Evolutionary conservation across 2,797 vertebrate genomes (phyloP).

Genomic region (Columba guinea): DNA sequence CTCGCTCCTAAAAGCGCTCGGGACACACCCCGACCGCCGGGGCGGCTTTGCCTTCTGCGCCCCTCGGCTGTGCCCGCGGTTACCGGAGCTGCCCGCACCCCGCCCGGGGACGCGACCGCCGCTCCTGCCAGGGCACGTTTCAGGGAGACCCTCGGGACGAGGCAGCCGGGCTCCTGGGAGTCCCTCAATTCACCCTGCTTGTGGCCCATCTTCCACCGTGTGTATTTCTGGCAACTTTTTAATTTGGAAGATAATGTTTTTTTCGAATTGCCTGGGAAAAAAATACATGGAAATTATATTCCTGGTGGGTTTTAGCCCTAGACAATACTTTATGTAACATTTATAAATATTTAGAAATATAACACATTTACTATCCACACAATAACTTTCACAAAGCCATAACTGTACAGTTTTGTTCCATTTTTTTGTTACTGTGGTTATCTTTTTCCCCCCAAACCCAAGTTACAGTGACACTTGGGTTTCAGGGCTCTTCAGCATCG

Average conservation of each 20-base stretch:
- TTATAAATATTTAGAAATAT: background rate
- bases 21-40: background rate
- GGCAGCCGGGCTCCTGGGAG: background rate
- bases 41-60: no score
- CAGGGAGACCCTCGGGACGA: background rate
- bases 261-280: background rate
- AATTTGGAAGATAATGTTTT: background rate
- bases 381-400: background rate
- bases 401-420: background rate
- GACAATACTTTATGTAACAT: background rate
- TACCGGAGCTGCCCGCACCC: background rate
- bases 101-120: fast-evolving
- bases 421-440: background rate
- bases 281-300: background rate
- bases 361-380: background rate
- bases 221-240: fast-evolving
- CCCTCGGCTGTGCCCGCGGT: background rate
- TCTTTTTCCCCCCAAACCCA: background rate
- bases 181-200: background rate
- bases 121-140: no score
- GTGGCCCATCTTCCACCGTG: background rate
- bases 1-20: background rate
- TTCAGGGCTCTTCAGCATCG: background rate
- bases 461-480: background rate
- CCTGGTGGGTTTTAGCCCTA: background rate